Base-by-base conservation (phyloP, 2,888 invertebrate species). In the Cheilosia impressa region DNA sequence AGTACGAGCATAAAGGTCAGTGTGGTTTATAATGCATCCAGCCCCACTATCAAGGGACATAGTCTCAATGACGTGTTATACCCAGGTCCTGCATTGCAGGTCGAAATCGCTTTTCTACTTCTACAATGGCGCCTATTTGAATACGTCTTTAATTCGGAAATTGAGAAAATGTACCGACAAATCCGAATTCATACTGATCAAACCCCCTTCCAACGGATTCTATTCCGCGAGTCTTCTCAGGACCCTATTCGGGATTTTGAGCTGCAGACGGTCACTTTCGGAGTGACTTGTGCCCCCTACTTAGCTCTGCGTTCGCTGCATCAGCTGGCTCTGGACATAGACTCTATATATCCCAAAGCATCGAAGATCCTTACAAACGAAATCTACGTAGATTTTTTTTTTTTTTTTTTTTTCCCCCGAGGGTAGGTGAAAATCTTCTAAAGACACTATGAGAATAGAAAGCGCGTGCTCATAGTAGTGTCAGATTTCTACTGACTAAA, bases 11-110 rank as follows among this genome's bases (percentile, higher is more conserved):
- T 87, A 0, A 88, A 88, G 60, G 13, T 89, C 19, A 81, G 88
- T 1, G 88, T 88, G 0, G 89, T 88, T 2, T 88, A 88, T 45
- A 88, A 89, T 69, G 88, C 87, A 0, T 88, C 88, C 0, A 87
- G 87, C 1, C 81, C 83, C 41, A 73, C 88, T 9, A 52, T 77
- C 1, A 82, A 84, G 0, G 73, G 53, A 4, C 9, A 7, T 0
- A 71, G 78, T 22, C 81, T 41, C 73, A 89, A 84, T 77, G 87
- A 62, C 22, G 60, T 68, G 2, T 24, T 89, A 2, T 53, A 83
- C 31, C 57, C 76, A 4, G 88, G 88, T 10, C 87, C 88, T 0
- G 87, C 69, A 60, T 79, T 27, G 27, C 83, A 9, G 53, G 88
- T 53, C 17, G 87, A 3, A 17, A 81, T 15, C 38, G 76, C 19